A percentile compares a stretch with the other conserved stretches of the same genome.
Evolutionary conservation across 2,888 invertebrate species (phyloP).

Genomic region (Anthrax anthrax): DNA sequence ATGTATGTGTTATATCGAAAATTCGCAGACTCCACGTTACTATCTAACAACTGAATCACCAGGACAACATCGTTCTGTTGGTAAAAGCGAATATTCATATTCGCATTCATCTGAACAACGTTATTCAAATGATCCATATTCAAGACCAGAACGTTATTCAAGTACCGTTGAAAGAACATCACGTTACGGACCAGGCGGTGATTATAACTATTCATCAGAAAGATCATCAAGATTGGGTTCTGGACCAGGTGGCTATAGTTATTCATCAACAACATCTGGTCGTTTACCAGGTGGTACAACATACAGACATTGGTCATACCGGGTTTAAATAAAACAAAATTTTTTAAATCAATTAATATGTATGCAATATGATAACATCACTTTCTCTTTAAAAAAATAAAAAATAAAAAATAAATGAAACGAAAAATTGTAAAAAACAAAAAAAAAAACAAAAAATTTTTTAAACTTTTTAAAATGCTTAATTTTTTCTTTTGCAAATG

Average conservation of each 20-base stretch:
- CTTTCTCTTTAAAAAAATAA: too few relatives aligned
- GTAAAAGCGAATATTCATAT: constrained; percentile 76
- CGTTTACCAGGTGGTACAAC: constrained; percentile 67
- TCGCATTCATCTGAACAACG: constrained; percentile 55
- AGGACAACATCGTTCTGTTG: constrained; percentile 45
- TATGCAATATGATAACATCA: too few relatives aligned
- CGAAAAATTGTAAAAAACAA: too few relatives aligned
- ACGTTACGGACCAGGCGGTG: constrained; percentile 54
- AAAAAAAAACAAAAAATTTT: too few relatives aligned
- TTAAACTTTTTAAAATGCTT: too few relatives aligned
- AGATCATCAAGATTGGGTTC: constrained; percentile 53
- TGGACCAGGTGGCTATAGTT: constrained; percentile 73
- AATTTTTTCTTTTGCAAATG: too few relatives aligned
- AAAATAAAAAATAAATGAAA: too few relatives aligned
- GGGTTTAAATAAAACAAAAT: constrained; percentile 45
- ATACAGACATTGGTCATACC: constrained; percentile 77
- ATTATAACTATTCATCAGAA: constrained; percentile 60
- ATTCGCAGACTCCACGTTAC: constrained; percentile 75
- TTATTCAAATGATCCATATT: constrained; percentile 40
- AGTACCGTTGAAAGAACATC: constrained; percentile 54
- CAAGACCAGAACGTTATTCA: constrained; percentile 52
- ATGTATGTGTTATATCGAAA: too few relatives aligned
- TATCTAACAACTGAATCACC: constrained; percentile 71
- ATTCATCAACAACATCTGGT: constrained; percentile 63
- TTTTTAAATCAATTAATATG: background rate